Evolutionary conservation across 1,140 invertebrate species (phyloP), one percentile per base, ranked within the genome.

Genomic region (Bombus terrestris): DNA sequence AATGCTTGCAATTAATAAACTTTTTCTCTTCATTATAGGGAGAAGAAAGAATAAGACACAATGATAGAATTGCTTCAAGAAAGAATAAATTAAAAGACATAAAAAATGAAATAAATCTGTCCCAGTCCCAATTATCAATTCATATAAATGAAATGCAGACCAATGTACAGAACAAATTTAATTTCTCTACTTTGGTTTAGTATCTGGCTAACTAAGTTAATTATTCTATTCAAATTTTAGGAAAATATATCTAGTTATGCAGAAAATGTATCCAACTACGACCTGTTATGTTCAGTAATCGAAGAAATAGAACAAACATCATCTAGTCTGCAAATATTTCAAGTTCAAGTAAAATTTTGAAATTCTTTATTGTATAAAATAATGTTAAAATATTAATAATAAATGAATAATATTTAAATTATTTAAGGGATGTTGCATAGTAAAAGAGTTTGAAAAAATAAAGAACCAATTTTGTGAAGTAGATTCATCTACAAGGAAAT

Each of bases 21-120:
- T 66, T 69, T 81, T 81, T 79, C 15, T 57, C 1, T 87, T 83
- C 39, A 68, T 39, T 57, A 53, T 53, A 95, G 94, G 90, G 94
- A 80, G 90, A 93, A 75, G 94, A 95, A 81, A 93, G 89, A 85
- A 32, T 85, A 57, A 92, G 89, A 53, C 89, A 91, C 25, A 92
- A 81, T 59, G 90, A 94, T 66, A 92, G 91, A 91, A 93, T 95
- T 39, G 69, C 32, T n/a, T 87, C 88, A 57, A 91, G 92, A 64
- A 90, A 86, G 77, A 72, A 91, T 53, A 94, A 90, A 87, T 83
- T 95, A 32, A 95, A 95, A 77, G 86, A 92, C 71, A 88, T 95
- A 47, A 95, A 95, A 85, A 94, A 95, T 91, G 90, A 93, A 66
- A 92, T 95, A 57, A 95, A 95, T 89, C 89, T 90, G 86, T 69